phyloP scores from a whole-genome alignment of 1,140 invertebrate species.

The Dendroctonus ponderosae region DNA sequence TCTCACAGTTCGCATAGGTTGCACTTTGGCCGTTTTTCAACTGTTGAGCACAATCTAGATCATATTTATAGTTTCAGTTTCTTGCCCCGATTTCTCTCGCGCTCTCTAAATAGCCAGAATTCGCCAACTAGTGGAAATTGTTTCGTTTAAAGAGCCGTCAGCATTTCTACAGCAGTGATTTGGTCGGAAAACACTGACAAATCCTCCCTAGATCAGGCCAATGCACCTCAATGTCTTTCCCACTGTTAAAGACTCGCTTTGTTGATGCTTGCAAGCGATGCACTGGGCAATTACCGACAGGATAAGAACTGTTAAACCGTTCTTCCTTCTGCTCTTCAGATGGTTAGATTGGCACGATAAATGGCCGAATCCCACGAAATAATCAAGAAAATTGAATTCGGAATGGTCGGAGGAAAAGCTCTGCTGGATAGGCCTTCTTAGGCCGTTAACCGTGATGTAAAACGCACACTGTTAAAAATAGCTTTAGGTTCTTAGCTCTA shows the following conservation, averaged over 20 bases:
- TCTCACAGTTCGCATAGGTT: not conserved
- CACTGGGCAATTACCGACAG: constrained; percentile 12
- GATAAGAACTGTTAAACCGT: constrained; percentile 7
- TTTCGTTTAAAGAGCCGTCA: not conserved
- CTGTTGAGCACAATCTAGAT: not conserved
- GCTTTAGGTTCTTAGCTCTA: constrained; percentile 1
- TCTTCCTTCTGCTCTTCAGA: constrained; percentile 17
- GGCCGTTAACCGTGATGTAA: not conserved
- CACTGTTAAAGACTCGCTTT: constrained; percentile 3
- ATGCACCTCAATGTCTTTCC: not conserved
- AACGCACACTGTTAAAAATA: constrained; percentile 9
- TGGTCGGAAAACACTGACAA: not conserved
- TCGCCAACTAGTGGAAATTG: no score
- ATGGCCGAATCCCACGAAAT: not conserved
- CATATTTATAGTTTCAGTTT: constrained; percentile 1
- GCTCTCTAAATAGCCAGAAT: not conserved
- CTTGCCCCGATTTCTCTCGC: not conserved
- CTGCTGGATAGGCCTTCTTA: not conserved
- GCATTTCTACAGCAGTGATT: not conserved
- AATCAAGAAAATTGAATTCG: not conserved
- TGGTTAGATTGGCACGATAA: constrained; percentile 2
- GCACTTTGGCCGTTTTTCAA: not conserved
- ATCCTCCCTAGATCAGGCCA: not conserved
- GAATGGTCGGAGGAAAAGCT: not conserved
- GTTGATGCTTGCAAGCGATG: constrained; percentile 13